Evolutionary conservation across 2,797 vertebrate genomes (phyloP).

Genomic region (Sebastes hopkinsi): DNA sequence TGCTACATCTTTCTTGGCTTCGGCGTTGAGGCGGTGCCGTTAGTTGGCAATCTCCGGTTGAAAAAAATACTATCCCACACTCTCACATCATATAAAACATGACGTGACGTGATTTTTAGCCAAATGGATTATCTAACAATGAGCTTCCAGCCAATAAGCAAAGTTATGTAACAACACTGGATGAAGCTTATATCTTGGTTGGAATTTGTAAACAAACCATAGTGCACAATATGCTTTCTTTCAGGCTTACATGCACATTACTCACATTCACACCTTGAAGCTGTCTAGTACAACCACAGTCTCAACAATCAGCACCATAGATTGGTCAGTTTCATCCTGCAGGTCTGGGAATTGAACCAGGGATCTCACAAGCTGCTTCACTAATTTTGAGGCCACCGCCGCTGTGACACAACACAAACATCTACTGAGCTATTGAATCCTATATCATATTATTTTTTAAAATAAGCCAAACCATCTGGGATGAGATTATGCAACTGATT

Average conservation of each 20-base stretch:
- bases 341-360: background rate
- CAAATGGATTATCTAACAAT: slow-evolving; percentile 17
- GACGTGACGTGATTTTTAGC: background rate
- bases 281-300: background rate
- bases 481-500: background rate
- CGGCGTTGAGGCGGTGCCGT: background rate
- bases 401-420: background rate
- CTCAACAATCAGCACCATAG: background rate
- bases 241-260: background rate
- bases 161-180: slow-evolving; percentile 12
- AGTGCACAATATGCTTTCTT: background rate
- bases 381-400: background rate
- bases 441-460: background rate
- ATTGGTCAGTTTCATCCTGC: background rate
- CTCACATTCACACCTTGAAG: slow-evolving; percentile 1
- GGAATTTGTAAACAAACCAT: background rate
- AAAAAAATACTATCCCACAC: slow-evolving; percentile 32
- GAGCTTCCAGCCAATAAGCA: background rate
- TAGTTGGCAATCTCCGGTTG: background rate
- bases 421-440: background rate
- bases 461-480: background rate
- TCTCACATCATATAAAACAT: slow-evolving; percentile 32
- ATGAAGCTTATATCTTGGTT: background rate
- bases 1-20: slow-evolving; percentile 10
- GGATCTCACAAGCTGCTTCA: background rate